Conservation (phyloP, 2,888 invertebrate species). For the Lithophane ornitopus region DNA sequence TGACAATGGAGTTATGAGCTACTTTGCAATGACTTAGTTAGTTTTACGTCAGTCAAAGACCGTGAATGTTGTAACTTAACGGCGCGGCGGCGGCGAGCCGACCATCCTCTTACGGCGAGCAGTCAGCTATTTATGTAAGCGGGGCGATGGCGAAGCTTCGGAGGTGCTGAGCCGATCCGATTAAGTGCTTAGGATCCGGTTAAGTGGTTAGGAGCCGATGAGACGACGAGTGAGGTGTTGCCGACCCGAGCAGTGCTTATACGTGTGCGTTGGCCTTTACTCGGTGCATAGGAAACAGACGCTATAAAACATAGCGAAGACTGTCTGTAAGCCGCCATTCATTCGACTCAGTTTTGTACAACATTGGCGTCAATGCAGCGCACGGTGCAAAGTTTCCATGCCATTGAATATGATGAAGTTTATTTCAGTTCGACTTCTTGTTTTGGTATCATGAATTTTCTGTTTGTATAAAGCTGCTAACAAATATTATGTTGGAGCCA, state of each 20-base stretch:
- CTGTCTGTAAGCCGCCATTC: slow-evolving; percentile 3
- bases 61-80: too few relatives aligned
- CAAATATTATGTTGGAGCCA: neutral
- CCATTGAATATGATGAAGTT: slow-evolving; percentile 11
- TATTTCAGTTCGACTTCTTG: neutral
- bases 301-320: neutral
- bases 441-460: neutral
- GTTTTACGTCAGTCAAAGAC: too few relatives aligned
- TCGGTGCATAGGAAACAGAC: neutral
- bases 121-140: neutral
- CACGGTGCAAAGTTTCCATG: neutral
- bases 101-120: neutral
- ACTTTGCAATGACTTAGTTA: neutral
- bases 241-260: neutral
- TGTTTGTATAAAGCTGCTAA: too few relatives aligned
- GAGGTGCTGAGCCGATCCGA: neutral
- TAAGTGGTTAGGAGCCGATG: neutral
- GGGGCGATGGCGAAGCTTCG: neutral
- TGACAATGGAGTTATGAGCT: neutral
- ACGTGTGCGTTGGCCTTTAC: neutral
- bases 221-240: neutral
- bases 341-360: slow-evolving; percentile 28
- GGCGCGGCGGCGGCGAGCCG: too few relatives aligned
- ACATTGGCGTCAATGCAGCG: slow-evolving; percentile 23
- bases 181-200: neutral